Conservation (phyloP, 2,113 vertebrate species). For the Nipponia nippon region DNA sequence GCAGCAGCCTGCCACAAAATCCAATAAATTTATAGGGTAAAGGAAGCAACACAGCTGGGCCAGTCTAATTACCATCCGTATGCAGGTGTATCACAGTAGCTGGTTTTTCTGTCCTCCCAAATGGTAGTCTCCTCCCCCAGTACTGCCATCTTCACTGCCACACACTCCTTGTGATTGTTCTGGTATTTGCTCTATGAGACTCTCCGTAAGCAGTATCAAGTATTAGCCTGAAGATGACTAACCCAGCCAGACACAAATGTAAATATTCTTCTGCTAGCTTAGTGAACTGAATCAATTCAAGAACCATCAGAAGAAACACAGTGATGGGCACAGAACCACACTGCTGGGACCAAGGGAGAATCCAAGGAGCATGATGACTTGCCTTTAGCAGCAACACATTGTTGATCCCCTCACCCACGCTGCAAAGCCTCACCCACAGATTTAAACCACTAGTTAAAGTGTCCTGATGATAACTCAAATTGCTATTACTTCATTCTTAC, state of each 20-base stretch:
- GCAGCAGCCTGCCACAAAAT: background rate
- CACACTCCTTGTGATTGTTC: too few relatives aligned
- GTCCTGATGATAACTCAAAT: background rate
- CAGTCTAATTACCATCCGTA: background rate
- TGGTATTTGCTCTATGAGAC: fast-evolving
- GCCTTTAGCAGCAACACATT: background rate
- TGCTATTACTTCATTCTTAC: background rate
- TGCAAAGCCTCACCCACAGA: background rate
- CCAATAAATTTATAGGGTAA: background rate
- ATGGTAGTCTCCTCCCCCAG: fast-evolving
- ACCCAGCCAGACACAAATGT: background rate
- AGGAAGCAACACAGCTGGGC: background rate
- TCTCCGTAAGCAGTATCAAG: background rate
- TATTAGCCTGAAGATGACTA: background rate
- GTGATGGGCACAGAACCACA: background rate
- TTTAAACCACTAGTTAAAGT: background rate
- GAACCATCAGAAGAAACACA: background rate
- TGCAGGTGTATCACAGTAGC: background rate
- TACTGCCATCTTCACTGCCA: background rate
- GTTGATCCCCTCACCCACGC: fast-evolving
- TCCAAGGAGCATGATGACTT: fast-evolving
- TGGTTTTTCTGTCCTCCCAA: background rate
- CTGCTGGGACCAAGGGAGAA: background rate
- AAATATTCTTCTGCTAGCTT: background rate
- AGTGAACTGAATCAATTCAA: background rate